phyloP scores from a whole-genome alignment of 2,888 invertebrate species.

The Lochmaea crataegi region DNA sequence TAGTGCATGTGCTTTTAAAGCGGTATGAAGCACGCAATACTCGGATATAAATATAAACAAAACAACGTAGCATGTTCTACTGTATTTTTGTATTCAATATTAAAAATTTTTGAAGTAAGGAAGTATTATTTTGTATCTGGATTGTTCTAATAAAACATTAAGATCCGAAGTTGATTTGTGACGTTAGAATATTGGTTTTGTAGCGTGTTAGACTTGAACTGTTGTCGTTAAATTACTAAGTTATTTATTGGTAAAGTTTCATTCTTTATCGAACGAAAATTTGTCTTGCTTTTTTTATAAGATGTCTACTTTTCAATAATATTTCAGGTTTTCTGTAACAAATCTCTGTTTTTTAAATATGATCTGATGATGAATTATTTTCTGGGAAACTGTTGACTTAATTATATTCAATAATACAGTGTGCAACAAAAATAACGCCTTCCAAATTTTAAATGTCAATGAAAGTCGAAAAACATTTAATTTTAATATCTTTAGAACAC shows the following conservation, averaged over 20 bases:
- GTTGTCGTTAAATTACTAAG: neutral
- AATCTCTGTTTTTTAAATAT: too few relatives aligned
- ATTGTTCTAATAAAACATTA: neutral
- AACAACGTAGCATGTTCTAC: neutral
- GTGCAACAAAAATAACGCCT: too few relatives aligned
- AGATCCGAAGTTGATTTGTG: neutral
- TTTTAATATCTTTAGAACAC: too few relatives aligned
- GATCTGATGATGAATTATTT: too few relatives aligned
- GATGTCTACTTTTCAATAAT: neutral
- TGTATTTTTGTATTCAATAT: neutral
- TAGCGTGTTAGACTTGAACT: neutral
- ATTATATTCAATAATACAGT: too few relatives aligned
- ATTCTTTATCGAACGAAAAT: neutral
- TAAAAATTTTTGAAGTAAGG: neutral
- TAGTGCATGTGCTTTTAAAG: conserved; percentile 1
- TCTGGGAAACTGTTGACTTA: too few relatives aligned
- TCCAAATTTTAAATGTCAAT: too few relatives aligned
- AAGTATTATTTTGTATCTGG: neutral
- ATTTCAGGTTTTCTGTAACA: too few relatives aligned
- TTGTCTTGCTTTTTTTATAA: neutral
- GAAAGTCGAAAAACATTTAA: too few relatives aligned
- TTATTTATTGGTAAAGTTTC: neutral
- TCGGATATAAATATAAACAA: too few relatives aligned
- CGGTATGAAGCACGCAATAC: neutral
- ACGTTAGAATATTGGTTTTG: conserved; percentile 5